phyloP scores from a whole-genome alignment of 2,888 invertebrate species.

The Acanthopleura granulata region DNA sequence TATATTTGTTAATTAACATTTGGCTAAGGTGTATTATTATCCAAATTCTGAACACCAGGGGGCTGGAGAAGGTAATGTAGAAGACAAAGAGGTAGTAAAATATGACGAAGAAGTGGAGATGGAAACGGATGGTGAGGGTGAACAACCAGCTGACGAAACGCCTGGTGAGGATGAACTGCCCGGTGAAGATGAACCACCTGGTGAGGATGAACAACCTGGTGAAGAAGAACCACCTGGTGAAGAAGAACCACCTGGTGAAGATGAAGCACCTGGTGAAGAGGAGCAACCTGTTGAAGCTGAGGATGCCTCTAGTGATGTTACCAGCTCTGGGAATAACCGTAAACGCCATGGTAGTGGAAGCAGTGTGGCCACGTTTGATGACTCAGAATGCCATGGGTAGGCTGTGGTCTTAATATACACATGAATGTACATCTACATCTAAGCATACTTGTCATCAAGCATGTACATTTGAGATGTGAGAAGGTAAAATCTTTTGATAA shows the following conservation, averaged over 20 bases:
- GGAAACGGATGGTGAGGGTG: background rate
- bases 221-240: background rate
- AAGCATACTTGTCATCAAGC: too few species aligned
- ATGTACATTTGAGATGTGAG: too few species aligned
- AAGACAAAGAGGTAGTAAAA: background rate
- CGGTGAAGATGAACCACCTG: background rate
- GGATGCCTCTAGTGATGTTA: background rate
- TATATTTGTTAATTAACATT: too few species aligned
- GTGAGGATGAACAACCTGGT: background rate
- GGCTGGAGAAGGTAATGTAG: conserved; percentile 7
- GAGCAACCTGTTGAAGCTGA: background rate
- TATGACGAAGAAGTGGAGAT: conserved; percentile 5
- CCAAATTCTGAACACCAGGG: background rate
- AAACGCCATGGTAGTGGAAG: conserved; percentile 3
- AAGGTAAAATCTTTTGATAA: too few species aligned
- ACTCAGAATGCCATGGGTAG: background rate
- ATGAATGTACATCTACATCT: too few species aligned
- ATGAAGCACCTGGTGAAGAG: background rate
- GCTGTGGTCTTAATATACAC: too few species aligned
- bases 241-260: background rate
- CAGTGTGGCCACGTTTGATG: background rate
- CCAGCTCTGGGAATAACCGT: background rate
- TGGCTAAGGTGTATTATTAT: too few species aligned
- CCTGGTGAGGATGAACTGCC: background rate
- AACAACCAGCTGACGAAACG: conserved; percentile 1